phyloP scores from a whole-genome alignment of 2,888 invertebrate species.

The Frankliniella fusca region DNA sequence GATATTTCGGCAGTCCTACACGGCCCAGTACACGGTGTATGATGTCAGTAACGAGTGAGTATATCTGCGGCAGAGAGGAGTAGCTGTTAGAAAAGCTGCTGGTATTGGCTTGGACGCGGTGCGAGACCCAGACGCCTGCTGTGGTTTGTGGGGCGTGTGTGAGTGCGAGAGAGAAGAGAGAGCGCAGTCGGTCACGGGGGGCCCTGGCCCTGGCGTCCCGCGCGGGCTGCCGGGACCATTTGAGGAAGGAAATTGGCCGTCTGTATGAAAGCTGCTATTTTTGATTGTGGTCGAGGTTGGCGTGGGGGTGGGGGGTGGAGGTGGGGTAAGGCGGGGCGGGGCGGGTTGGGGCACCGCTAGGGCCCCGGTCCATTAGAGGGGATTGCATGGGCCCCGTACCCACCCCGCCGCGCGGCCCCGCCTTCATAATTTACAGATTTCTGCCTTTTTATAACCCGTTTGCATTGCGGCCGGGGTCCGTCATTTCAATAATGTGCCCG shows the following conservation, averaged over 20 bases:
- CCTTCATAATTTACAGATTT: neutral
- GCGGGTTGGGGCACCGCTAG: neutral
- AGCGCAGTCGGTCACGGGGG: too few relatives aligned
- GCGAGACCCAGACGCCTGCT: neutral
- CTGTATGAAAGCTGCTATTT: neutral
- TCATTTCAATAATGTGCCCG: neutral
- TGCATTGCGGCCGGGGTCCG: too few relatives aligned
- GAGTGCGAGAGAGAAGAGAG: too few relatives aligned
- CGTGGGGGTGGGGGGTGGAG: neutral
- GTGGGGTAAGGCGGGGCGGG: neutral
- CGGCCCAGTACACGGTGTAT: constrained; percentile 85
- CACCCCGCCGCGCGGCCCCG: neutral
- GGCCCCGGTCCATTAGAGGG: neutral
- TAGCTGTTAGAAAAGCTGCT: neutral
- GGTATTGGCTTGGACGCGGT: neutral
- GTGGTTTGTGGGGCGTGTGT: neutral
- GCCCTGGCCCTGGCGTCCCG: neutral
- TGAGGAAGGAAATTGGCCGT: neutral
- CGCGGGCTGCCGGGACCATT: neutral
- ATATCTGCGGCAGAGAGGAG: constrained; percentile 36
- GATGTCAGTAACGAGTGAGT: constrained; percentile 88
- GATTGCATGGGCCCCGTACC: neutral
- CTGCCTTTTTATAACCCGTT: neutral
- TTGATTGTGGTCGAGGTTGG: neutral
- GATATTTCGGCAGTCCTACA: constrained; percentile 81